Evolutionary conservation across 2,797 vertebrate genomes (phyloP), one percentile per base, ranked within the genome.

Genomic region (Cynopterus sphinx): DNA sequence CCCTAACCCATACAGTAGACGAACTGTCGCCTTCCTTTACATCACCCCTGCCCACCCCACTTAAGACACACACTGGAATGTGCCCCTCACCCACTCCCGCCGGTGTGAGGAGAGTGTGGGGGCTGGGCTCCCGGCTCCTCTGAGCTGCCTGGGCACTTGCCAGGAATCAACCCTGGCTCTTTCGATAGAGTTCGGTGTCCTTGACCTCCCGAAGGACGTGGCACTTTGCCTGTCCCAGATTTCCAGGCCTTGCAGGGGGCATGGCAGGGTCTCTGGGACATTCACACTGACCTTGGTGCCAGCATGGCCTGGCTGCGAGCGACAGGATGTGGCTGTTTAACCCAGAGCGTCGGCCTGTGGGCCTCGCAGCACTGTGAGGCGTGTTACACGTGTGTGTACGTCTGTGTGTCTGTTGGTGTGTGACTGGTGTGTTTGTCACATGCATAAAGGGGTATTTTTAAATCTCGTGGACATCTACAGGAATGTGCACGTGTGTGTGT

Each of bases 91-190:
- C 5, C 10, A 17, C 2, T 24, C 19, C 77, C 9, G 0, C 6
- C 0, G 8, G 19, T 84, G n/a, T 1, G 5, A 43, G 57, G 65
- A n/a, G 46, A 39, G n/a, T 3, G 5, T 7, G 26, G 33, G 33
- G 31, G 12, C n/a, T 5, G 36, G 1, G 26, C 41, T 59, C 19
- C 75, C 11, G 12, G 71, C 6, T 21, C 75, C 63, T 8, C 13
- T 6, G 19, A 92, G 71, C 43, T 36, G 26, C 67, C 31, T 4
- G 19, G 63, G 10, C 24, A 11, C 68, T 61, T 8, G 63, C 53
- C 39, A 8, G 28, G 81, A 61, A 53, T 26, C 13, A 4, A 10
- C 13, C 6, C 12, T 17, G 71, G 77, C 65, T 61, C 55, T 22
- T 82, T 43, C 9, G 5, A 59, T 2, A 5, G 83, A 51, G 26